A percentile compares a stretch with the other conserved stretches of the same genome.
These are phyloP conservation scores for Heliocidaris erythrogramma DNA, from an alignment of 35 echinoderm and acorn worm genomes.

Conservation along the genomic window DNA sequence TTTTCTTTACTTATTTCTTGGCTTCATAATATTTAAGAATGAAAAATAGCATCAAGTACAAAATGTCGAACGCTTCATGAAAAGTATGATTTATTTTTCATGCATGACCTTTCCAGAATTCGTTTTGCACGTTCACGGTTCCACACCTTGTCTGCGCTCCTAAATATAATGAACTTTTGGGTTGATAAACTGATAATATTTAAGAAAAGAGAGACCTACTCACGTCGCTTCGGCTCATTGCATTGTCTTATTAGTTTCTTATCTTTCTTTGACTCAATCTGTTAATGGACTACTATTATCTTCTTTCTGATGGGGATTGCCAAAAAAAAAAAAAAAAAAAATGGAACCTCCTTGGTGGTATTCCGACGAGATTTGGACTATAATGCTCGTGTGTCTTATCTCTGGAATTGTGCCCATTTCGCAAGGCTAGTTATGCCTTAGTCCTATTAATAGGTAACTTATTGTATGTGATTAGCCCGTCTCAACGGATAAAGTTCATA, in stretches of 20 bases:
- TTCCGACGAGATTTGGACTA: slow-evolving; percentile 7
- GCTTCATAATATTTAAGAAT: no score
- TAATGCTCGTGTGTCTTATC: slow-evolving; percentile 3
- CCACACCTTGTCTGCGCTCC: no score
- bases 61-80: no score
- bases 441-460: slow-evolving; percentile 36
- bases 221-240: no score
- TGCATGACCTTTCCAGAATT: no score
- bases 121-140: no score
- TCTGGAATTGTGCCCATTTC: slow-evolving; percentile 9
- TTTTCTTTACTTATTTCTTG: no score
- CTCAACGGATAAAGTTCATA: slow-evolving; percentile 48
- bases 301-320: background rate
- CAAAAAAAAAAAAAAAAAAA: background rate
- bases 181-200: no score
- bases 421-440: background rate
- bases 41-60: no score
- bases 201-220: no score
- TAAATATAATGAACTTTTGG: no score
- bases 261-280: background rate
- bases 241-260: background rate
- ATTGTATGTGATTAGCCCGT: slow-evolving; percentile 29
- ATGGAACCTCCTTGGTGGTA: background rate
- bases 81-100: no score
- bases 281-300: background rate